Conservation (phyloP, 2,888 invertebrate genomes). For the Rugalucina vietnamica region DNA sequence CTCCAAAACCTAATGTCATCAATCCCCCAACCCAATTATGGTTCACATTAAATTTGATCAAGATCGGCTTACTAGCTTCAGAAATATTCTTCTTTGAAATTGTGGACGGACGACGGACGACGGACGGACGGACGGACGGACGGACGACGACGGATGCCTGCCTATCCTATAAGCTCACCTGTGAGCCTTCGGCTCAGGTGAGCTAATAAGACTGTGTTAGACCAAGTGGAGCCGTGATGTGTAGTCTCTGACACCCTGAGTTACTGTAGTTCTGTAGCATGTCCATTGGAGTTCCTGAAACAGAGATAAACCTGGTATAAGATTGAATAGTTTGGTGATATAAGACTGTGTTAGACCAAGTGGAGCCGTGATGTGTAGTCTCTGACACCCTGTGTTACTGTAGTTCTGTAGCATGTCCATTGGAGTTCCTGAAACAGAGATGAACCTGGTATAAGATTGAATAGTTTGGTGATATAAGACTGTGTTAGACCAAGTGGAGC, state of each 20-base stretch:
- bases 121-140: no score
- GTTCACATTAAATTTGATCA: no score
- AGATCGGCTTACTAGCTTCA: no score
- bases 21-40: no score
- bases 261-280: constrained; percentile 71
- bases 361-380: constrained; percentile 75
- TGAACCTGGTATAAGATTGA: constrained; percentile 93
- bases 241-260: constrained; percentile 69
- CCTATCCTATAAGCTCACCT: no score
- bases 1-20: no score
- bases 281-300: constrained; percentile 71
- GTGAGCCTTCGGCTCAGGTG: no score
- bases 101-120: no score
- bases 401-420: constrained; percentile 75
- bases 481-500: constrained; percentile 77
- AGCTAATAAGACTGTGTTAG: constrained; percentile 76
- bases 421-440: constrained; percentile 48
- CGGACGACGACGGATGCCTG: no score
- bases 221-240: constrained; percentile 75
- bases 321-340: constrained; percentile 91
- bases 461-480: constrained; percentile 88
- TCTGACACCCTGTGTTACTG: constrained; percentile 62
- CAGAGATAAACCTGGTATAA: constrained; percentile 93
- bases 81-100: no score
- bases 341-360: constrained; percentile 78